A percentile compares a stretch with the other conserved stretches of the same genome.
Conservation (phyloP, 2,113 vertebrate genomes). For the Tyrannus savana region DNA sequence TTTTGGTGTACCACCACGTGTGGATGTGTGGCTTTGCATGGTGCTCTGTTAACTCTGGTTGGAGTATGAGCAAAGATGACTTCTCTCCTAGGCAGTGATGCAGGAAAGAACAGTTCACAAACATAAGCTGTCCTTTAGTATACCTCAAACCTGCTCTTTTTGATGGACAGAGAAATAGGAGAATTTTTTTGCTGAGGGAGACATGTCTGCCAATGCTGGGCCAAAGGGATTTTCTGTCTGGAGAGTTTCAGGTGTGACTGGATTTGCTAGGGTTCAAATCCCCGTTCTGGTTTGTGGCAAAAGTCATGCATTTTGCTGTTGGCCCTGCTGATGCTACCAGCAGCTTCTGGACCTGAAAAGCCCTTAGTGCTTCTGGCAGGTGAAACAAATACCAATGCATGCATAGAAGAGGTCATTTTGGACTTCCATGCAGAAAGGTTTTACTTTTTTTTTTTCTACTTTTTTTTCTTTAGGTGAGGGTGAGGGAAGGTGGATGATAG, state of each 20-base stretch:
- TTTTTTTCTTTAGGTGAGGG: neutral
- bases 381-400: neutral
- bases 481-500: neutral
- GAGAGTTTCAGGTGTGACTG: neutral
- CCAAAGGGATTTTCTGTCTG: neutral
- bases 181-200: neutral
- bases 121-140: neutral
- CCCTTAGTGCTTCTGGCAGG: neutral
- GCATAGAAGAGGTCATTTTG: neutral
- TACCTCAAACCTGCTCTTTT: neutral
- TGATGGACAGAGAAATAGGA: neutral
- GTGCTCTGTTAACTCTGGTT: neutral
- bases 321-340: rapidly evolving
- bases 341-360: neutral
- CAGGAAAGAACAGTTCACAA: neutral
- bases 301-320: neutral
- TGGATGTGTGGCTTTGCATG: neutral
- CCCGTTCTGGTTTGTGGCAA: neutral
- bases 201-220: neutral
- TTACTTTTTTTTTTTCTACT: neutral
- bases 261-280: neutral
- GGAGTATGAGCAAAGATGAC: neutral
- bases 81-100: neutral
- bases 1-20: neutral
- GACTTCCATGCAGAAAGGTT: neutral